Conservation (phyloP, 2,797 vertebrate species). For the Gorsachius magnificus region DNA sequence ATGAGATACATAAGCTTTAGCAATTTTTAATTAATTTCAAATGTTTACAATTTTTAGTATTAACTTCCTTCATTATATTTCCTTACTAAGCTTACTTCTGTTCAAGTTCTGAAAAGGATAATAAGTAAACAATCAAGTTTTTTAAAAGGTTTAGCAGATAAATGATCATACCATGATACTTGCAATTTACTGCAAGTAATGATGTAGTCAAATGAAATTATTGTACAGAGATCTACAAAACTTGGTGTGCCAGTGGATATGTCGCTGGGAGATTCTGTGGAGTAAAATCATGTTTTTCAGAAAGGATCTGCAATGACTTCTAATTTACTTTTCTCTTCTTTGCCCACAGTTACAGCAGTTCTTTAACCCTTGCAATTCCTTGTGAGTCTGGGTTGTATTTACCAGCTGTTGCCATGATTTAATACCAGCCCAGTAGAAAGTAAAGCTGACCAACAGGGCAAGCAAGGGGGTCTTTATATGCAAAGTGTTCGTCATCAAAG, state of each 20-base stretch:
- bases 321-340: conserved; percentile 15
- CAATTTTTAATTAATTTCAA: not conserved
- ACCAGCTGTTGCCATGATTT: not conserved
- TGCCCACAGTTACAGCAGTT: not conserved
- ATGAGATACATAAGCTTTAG: not conserved
- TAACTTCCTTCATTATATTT: not conserved
- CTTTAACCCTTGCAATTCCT: not conserved
- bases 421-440: not conserved
- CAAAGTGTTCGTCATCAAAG: not conserved
- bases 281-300: not conserved
- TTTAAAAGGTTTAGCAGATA: not conserved
- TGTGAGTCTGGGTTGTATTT: not conserved
- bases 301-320: not conserved
- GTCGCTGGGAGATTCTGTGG: not conserved
- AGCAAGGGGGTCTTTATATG: not conserved
- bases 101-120: not conserved
- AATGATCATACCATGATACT: not conserved
- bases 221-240: not conserved
- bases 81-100: not conserved
- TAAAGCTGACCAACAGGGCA: not conserved
- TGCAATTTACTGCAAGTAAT: conserved; percentile 13
- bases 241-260: not conserved
- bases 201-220: not conserved
- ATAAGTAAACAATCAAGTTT: not conserved
- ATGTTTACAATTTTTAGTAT: not conserved